A percentile compares a stretch with the other conserved stretches of the same genome.
Conservation (phyloP, 2,797 vertebrate species). For the Poeciliopsis turneri region DNA sequence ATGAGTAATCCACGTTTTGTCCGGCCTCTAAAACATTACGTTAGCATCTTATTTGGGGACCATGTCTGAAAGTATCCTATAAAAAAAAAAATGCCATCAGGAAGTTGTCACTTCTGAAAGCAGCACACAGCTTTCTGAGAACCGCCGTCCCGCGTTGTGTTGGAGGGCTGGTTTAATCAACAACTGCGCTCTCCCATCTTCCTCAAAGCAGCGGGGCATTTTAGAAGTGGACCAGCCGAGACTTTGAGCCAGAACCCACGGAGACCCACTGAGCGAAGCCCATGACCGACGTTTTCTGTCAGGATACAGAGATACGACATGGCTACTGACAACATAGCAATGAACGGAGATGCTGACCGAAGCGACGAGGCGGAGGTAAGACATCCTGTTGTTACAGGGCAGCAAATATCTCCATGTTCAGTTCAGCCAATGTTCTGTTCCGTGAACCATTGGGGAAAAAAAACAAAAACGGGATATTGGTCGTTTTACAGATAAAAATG, state of each 20-base stretch:
- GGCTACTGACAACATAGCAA: conserved; percentile 70
- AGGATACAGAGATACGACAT: conserved; percentile 20
- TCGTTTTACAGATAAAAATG: neutral
- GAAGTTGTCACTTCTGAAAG: neutral
- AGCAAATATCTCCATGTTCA: neutral
- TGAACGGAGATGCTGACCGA: conserved; percentile 70
- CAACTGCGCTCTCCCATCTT: neutral
- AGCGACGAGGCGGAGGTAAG: conserved; percentile 66
- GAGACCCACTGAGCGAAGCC: neutral
- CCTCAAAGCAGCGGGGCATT: conserved; percentile 31
- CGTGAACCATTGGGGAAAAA: neutral
- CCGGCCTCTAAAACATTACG: neutral
- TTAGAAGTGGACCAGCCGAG: neutral
- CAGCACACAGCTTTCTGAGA: neutral
- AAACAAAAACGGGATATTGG: neutral
- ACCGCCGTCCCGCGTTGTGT: conserved; percentile 3
- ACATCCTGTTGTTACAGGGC: neutral
- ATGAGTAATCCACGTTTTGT: neutral
- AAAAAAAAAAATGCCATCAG: neutral
- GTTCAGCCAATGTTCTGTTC: neutral
- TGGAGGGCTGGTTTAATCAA: conserved; percentile 32
- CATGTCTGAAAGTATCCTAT: neutral
- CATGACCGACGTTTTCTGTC: neutral
- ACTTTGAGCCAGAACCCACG: neutral
- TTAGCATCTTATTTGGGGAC: neutral